These are phyloP conservation scores for Menidia menidia DNA, from an alignment of 2,797 vertebrate genomes.

Conservation along the genomic window DNA sequence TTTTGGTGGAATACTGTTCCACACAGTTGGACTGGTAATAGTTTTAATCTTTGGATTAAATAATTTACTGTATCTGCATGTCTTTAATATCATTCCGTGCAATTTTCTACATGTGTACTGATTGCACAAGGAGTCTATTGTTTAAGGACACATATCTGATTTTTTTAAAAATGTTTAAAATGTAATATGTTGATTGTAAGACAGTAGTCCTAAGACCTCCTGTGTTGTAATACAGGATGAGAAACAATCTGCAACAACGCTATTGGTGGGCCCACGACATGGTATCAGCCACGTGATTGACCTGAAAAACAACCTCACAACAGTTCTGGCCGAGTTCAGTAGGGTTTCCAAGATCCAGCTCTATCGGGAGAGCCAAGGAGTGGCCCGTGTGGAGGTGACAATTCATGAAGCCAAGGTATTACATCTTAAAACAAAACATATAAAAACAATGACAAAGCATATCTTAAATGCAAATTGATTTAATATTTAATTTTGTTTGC, in stretches of 20 bases:
- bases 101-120: slow-evolving; percentile 2
- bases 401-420: slow-evolving; percentile 96
- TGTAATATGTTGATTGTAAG: background rate
- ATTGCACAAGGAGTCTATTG: background rate
- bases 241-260: slow-evolving; percentile 93
- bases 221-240: slow-evolving; percentile 85
- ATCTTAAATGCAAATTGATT: background rate
- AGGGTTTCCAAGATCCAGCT: slow-evolving; percentile 97
- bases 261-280: slow-evolving; percentile 95
- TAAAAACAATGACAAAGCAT: background rate
- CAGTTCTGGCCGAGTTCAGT: slow-evolving; percentile 96
- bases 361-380: slow-evolving; percentile 94
- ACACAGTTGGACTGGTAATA: slow-evolving; percentile 96
- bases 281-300: slow-evolving; percentile 99
- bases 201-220: slow-evolving; percentile 3
- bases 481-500: background rate
- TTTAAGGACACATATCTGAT: background rate
- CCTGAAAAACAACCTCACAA: slow-evolving; percentile 98
- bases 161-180: too few species aligned
- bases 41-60: slow-evolving; percentile 22
- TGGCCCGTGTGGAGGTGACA: slow-evolving; percentile 95
- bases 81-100: background rate
- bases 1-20: slow-evolving; percentile 96
- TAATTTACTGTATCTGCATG: background rate
- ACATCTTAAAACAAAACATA: background rate